Evolutionary conservation across 53 echinoderm and acorn worm species (phyloP).

Genomic region (Mesocentrotus franciscanus): DNA sequence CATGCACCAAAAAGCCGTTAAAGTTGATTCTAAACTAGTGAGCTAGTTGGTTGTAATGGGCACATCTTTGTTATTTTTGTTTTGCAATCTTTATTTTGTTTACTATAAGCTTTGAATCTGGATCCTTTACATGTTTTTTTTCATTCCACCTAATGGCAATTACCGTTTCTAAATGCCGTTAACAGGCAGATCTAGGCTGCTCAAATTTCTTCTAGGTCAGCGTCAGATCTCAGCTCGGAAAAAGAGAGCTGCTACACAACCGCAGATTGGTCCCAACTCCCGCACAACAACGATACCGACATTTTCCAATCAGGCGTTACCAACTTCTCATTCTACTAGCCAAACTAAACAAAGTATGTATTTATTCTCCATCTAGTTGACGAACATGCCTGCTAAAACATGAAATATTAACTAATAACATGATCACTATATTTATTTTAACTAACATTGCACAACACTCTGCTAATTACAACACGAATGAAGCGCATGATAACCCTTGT

Average conservation of each 20-base stretch:
- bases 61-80: too few species aligned
- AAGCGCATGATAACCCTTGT: not conserved
- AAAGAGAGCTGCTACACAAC: not conserved
- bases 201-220: not conserved
- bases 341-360: not conserved
- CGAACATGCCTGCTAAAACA: not conserved
- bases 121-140: too few species aligned
- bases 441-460: not conserved
- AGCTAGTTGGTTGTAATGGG: too few species aligned
- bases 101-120: too few species aligned
- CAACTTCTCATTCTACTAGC: not conserved
- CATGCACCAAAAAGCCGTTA: too few species aligned
- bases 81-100: too few species aligned
- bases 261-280: too few species aligned
- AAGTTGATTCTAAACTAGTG: too few species aligned
- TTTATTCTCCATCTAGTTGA: not conserved
- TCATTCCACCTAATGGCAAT: too few species aligned
- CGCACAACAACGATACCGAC: not conserved
- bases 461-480: not conserved
- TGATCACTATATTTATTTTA: not conserved
- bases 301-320: not conserved
- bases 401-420: not conserved
- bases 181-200: not conserved
- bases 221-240: not conserved
- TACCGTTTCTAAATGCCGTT: too few species aligned